Percentiles rank a stretch among this genome's conserved stretches.
Evolutionary conservation across 2,888 invertebrate species (phyloP).

Genomic region (Napeogenes inachia): DNA sequence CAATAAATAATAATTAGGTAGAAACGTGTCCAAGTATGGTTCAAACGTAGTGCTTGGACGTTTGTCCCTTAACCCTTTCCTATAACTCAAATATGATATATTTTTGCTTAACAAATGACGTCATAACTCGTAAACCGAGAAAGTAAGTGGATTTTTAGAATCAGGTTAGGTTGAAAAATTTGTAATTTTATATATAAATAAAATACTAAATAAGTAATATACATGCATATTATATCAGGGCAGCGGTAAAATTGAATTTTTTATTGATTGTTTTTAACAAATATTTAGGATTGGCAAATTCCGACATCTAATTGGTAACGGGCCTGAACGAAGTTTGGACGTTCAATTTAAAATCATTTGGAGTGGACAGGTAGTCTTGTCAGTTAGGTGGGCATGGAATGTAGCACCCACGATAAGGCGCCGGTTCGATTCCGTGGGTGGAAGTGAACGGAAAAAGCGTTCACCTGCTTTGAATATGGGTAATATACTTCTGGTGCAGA

Average conservation of each 20-base stretch:
- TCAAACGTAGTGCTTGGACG: background rate
- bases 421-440: constrained; percentile 48
- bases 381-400: constrained; percentile 33
- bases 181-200: no score
- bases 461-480: constrained; percentile 34
- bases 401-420: constrained; percentile 51
- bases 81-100: no score
- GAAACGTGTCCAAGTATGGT: background rate
- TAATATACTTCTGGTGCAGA: no score
- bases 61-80: no score
- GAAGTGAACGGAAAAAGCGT: constrained; percentile 52
- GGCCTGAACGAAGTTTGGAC: background rate
- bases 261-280: background rate
- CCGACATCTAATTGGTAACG: background rate
- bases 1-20: background rate
- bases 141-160: no score
- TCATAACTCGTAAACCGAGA: no score
- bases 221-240: no score
- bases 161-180: no score
- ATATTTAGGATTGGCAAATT: background rate
- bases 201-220: no score
- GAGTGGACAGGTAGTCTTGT: constrained; percentile 26
- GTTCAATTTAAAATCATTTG: constrained; percentile 9
- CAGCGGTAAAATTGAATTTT: no score
- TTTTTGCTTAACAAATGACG: no score